Percentiles rank a stretch among this genome's conserved stretches.
phyloP scores from a whole-genome alignment of 2,888 invertebrate genomes.

The Ischnus inquisitorius region DNA sequence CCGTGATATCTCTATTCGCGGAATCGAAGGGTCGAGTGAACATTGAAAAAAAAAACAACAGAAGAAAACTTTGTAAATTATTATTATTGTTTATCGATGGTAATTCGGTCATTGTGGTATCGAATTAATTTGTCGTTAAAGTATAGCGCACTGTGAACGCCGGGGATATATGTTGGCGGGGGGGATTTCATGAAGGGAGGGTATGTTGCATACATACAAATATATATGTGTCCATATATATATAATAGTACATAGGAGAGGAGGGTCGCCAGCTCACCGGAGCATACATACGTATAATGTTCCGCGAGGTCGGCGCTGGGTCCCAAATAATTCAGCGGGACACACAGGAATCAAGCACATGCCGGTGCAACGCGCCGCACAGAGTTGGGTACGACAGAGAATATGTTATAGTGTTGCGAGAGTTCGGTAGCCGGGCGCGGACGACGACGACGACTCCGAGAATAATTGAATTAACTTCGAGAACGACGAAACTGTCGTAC shows the following conservation, averaged over 20 bases:
- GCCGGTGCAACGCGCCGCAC: slow-evolving; percentile 22
- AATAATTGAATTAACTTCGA: slow-evolving; percentile 75
- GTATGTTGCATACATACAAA: background rate
- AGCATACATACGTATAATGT: slow-evolving; percentile 34
- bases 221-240: background rate
- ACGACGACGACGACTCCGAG: slow-evolving; percentile 63
- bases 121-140: slow-evolving; percentile 46
- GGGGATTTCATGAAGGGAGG: background rate
- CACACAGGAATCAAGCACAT: slow-evolving; percentile 46
- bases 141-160: slow-evolving; percentile 1
- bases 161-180: background rate
- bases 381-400: slow-evolving; percentile 19
- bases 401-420: slow-evolving; percentile 50
- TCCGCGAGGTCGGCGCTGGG: slow-evolving; percentile 41
- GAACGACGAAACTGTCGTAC: slow-evolving; percentile 72
- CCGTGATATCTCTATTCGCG: background rate
- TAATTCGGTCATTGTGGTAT: slow-evolving; percentile 27
- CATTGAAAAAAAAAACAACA: background rate
- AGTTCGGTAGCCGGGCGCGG: slow-evolving; percentile 19
- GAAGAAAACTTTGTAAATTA: slow-evolving; percentile 1
- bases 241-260: background rate
- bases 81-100: background rate
- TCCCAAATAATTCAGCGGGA: slow-evolving; percentile 63
- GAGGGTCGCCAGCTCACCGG: background rate
- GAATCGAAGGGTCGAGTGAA: background rate